Percentiles rank a stretch among this genome's conserved stretches.
Conservation (phyloP, 2,888 invertebrate genomes). For the Julus scanicus region DNA sequence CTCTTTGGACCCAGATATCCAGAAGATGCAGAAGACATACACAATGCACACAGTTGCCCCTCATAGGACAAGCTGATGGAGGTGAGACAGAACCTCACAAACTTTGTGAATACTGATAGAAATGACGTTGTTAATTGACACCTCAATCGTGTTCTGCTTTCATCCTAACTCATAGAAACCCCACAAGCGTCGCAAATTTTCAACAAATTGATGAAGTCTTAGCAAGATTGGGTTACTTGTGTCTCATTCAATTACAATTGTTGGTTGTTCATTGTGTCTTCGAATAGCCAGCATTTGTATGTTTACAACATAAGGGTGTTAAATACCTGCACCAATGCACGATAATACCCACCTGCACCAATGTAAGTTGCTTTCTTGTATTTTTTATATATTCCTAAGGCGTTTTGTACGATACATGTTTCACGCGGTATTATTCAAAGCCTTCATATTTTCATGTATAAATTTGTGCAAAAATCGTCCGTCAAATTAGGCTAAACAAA, state of each 20-base stretch:
- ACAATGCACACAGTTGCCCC: no score
- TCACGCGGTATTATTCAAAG: conserved; percentile 1
- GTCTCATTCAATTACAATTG: conserved; percentile 7
- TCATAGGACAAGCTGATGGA: not conserved
- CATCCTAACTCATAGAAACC: not conserved
- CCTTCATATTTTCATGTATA: not conserved
- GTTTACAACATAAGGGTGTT: not conserved
- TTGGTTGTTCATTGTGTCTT: not conserved
- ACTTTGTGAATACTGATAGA: not conserved
- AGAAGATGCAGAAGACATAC: no score
- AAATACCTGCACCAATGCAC: not conserved
- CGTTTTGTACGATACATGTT: not conserved
- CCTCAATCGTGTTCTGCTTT: not conserved
- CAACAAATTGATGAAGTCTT: not conserved
- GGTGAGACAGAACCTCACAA: not conserved
- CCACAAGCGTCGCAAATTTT: not conserved
- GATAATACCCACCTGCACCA: conserved; percentile 16
- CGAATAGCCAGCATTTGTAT: not conserved
- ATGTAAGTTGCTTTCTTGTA: not conserved
- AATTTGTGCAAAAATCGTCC: conserved; percentile 21
- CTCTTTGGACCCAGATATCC: no score
- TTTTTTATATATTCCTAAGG: not conserved
- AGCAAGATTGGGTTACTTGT: not conserved
- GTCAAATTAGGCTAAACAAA: conserved; percentile 52
- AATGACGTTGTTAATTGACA: not conserved